phyloP scores from a whole-genome alignment of 2,113 vertebrate species.

The Gallinago jamesoni region DNA sequence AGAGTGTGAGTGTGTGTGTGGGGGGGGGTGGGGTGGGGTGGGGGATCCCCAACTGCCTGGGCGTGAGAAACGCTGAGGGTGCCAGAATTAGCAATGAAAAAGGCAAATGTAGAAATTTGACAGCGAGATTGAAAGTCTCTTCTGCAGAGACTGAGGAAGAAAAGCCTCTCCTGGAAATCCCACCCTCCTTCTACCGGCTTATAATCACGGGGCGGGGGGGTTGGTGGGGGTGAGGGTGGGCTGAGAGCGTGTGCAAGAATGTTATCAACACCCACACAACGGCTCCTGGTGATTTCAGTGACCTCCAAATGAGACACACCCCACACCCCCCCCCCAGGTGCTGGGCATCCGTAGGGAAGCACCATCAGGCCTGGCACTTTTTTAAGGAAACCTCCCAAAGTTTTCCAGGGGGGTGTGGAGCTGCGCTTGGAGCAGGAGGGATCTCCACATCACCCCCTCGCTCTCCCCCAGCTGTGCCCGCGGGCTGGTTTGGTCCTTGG shows the following conservation, averaged over 20 bases:
- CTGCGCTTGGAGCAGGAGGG: rapidly evolving
- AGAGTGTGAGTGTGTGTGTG: neutral
- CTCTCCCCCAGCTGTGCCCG: rapidly evolving
- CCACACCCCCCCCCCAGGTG: rapidly evolving
- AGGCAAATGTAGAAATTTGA: rapidly evolving
- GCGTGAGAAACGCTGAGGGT: rapidly evolving
- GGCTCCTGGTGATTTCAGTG: neutral
- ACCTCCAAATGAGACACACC: rapidly evolving
- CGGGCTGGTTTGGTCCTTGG: neutral
- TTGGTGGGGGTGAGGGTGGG: rapidly evolving
- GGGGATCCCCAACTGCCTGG: neutral
- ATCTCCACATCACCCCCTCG: rapidly evolving
- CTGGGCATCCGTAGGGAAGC: rapidly evolving
- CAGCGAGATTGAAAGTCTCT: too few species aligned
- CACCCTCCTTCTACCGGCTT: rapidly evolving
- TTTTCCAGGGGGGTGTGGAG: neutral
- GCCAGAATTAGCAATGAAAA: rapidly evolving
- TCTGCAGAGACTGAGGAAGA: neutral
- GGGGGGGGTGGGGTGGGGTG: too few species aligned
- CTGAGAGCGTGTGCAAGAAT: too few species aligned
- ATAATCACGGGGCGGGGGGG: rapidly evolving
- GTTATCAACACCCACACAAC: rapidly evolving
- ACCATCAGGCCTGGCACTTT: neutral
- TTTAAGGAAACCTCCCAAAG: neutral
- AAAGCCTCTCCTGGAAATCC: neutral